Percentiles rank a stretch among this genome's conserved stretches.
phyloP scores from a whole-genome alignment of 64 coral and sea anemone species.

The Porites lutea region DNA sequence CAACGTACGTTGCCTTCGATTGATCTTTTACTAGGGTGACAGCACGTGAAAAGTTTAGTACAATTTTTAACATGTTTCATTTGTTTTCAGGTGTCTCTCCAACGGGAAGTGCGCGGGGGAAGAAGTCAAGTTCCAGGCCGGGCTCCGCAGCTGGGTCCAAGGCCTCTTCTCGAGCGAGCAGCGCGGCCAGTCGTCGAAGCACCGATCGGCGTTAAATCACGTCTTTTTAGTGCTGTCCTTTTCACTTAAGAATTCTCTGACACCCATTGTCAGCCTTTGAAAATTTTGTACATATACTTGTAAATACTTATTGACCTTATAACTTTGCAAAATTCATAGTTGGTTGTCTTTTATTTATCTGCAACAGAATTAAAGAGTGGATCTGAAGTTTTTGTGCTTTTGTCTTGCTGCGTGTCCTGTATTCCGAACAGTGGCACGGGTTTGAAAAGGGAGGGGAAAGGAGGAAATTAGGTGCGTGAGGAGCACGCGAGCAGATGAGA shows the following conservation, averaged over 20 bases:
- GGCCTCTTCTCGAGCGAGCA: slow-evolving; percentile 83
- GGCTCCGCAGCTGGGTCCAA: slow-evolving; percentile 69
- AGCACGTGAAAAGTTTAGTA: too few species aligned
- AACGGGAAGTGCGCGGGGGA: slow-evolving; percentile 68
- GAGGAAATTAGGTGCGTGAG: too few species aligned
- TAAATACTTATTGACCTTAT: background rate
- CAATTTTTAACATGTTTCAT: background rate
- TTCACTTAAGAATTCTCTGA: background rate
- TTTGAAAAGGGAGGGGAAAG: too few species aligned
- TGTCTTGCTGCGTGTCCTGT: background rate
- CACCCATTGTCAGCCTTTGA: background rate
- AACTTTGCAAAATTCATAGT: background rate
- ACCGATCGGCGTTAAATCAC: slow-evolving; percentile 36
- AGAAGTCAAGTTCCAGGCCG: slow-evolving; percentile 61
- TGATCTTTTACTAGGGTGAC: too few species aligned
- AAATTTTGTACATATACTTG: slow-evolving; percentile 11
- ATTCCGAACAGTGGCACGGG: too few species aligned
- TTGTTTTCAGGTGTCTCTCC: slow-evolving; percentile 64
- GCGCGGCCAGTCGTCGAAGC: slow-evolving; percentile 77
- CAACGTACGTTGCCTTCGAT: too few species aligned
- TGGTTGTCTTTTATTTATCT: background rate
- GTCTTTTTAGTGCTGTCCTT: background rate
- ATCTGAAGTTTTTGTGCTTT: background rate
- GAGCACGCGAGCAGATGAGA: too few species aligned
- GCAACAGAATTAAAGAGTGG: background rate